phyloP scores from a whole-genome alignment of 2,888 invertebrate species.

The Nephrotoma appendiculata region DNA sequence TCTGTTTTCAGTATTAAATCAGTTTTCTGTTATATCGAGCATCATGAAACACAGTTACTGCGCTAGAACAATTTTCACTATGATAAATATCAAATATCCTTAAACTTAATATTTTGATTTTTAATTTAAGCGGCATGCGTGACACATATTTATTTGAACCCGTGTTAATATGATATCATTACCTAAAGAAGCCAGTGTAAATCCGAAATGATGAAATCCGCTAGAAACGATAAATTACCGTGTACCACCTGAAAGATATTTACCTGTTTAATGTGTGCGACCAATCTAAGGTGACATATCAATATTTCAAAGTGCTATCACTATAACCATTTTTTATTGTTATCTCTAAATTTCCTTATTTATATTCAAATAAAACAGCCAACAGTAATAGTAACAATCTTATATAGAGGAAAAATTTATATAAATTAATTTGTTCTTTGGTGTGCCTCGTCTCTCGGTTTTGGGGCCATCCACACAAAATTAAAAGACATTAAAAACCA shows the following conservation, averaged over 20 bases:
- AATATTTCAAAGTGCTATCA: neutral
- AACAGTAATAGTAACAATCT: neutral
- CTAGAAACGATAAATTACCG: neutral
- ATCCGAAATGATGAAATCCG: neutral
- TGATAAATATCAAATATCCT: too few relatives aligned
- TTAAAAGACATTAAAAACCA: slow-evolving; percentile 3
- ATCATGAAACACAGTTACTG: too few relatives aligned
- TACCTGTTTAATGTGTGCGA: neutral
- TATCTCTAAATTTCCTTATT: neutral
- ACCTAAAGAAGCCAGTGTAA: too few relatives aligned
- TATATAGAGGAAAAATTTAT: neutral
- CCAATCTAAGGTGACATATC: neutral
- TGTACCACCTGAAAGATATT: neutral
- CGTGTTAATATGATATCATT: too few relatives aligned
- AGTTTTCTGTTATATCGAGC: too few relatives aligned
- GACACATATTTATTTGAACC: too few relatives aligned
- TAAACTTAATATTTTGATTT: too few relatives aligned
- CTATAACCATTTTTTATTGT: neutral
- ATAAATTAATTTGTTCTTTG: neutral
- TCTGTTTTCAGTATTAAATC: too few relatives aligned
- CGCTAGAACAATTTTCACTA: too few relatives aligned
- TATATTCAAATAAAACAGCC: neutral
- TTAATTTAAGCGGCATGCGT: too few relatives aligned
- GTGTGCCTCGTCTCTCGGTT: neutral
- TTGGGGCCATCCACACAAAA: neutral